Percentiles rank a stretch among this genome's conserved stretches.
Evolutionary conservation across 2,797 vertebrate genomes (phyloP).

Genomic region (Lepus townsendii): DNA sequence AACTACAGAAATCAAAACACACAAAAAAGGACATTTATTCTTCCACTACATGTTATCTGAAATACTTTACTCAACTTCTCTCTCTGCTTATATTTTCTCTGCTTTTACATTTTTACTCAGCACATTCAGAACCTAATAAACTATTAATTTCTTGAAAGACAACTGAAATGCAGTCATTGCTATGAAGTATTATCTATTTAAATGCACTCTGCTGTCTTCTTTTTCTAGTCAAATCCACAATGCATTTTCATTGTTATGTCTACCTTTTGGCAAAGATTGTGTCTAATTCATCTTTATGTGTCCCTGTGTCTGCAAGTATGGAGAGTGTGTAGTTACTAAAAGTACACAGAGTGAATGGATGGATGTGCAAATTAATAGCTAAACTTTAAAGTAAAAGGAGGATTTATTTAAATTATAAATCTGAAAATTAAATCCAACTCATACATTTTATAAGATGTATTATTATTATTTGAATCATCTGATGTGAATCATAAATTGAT

Average conservation of each 20-base stretch:
- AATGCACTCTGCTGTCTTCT: not conserved
- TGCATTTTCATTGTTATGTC: not conserved
- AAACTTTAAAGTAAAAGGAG: not conserved
- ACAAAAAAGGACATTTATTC: not conserved
- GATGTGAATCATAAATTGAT: not conserved
- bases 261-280: not conserved
- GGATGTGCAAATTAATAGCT: not conserved
- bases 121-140: not conserved
- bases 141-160: not conserved
- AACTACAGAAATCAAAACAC: not conserved
- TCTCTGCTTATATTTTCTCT: not conserved
- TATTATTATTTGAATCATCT: not conserved
- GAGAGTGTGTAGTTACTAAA: not conserved
- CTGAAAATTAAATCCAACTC: constrained; percentile 25
- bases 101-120: not conserved
- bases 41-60: not conserved
- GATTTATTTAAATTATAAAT: not conserved
- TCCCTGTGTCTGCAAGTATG: not conserved
- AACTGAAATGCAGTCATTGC: not conserved
- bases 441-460: not conserved
- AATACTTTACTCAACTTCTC: not conserved
- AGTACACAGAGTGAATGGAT: not conserved
- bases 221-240: not conserved
- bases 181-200: not conserved
- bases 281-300: not conserved